phyloP scores from a whole-genome alignment of 1,140 invertebrate genomes.

The Drosophila subobscura region DNA sequence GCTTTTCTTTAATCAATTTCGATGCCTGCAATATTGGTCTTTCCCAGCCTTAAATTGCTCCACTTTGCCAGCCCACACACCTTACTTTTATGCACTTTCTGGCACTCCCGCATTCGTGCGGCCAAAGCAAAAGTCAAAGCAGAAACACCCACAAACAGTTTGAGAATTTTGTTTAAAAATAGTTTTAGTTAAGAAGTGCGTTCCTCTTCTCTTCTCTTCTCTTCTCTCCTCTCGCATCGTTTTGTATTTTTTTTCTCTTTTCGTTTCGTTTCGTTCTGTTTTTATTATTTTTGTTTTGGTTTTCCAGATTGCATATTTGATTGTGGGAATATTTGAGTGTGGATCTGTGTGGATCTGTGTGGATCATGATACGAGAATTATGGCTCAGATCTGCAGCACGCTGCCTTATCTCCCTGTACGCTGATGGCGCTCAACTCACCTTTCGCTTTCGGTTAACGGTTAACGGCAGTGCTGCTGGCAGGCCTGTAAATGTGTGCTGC shows the following conservation, averaged over 20 bases:
- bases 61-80: conserved; percentile 3
- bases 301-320: conserved; percentile 25
- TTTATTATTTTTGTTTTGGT: background rate
- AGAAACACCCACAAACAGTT: conserved; percentile 6
- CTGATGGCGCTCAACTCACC: conserved; percentile 18
- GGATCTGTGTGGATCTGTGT: conserved; percentile 7
- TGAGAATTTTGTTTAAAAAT: conserved; percentile 29
- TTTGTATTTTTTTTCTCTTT: background rate
- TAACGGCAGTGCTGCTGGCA: background rate
- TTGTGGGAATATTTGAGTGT: background rate
- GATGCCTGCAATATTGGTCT: too few relatives aligned
- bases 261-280: background rate
- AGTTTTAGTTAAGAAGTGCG: conserved; percentile 16
- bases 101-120: conserved; percentile 16
- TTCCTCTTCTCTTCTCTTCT: too few relatives aligned
- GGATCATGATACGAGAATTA: background rate
- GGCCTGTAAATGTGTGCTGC: too few relatives aligned
- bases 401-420: conserved; percentile 5
- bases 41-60: too few relatives aligned
- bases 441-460: conserved; percentile 6
- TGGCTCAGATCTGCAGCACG: background rate
- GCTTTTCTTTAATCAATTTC: background rate
- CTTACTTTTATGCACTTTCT: background rate
- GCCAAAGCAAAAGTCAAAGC: conserved; percentile 16
- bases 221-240: background rate